Evolutionary conservation across 2,888 invertebrate species (phyloP), one percentile per base, ranked within the genome.

Genomic region (Drosophila mayaguana): DNA sequence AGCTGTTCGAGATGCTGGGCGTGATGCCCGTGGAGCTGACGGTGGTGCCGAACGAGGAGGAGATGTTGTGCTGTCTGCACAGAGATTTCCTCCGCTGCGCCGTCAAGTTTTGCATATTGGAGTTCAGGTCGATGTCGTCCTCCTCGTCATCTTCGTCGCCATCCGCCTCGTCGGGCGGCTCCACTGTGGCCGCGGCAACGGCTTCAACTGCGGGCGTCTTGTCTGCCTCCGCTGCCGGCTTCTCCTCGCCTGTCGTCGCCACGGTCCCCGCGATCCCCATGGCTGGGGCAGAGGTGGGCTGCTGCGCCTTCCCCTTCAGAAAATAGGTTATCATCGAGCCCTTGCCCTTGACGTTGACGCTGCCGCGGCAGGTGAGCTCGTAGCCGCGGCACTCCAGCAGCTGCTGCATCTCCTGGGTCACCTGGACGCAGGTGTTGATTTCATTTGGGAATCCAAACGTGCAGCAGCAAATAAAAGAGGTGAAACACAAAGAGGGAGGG

Each of bases 311-410:
- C 18, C 91, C 91, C 62, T 92, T 92, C 3, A 93, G 89, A 70
- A 97, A 97, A 93, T 96, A 98, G 0, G 98, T 98, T 75, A 97
- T 95, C 98, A 98, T 98, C 80, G 97, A 96, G 22, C 98, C 98
- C 93, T 98, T 98, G 63, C 98, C 98, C 93, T 98, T 98, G 16
- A 98, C 98, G 89, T 97, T 96, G 60, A 98, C 96, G 72, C 95
- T 95, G 20, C 98, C 98, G 6, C 98, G 95, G 92, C 97, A 97
- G 34, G 95, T 95, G 46, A 98, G 94, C 43, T 95, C 95, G 93
- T 96, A 98, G 45, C 97, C 97, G 67, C 96, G 96, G 18, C 94
- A 93, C 78, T 94, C 93, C 51, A 98, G 94, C 82, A 98, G 96
- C 88, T 97, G 96, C 91, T 96, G 96, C 72, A 97, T 96, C 93